Conservation (phyloP, 2,113 vertebrate genomes). For the Malurus elegans region DNA sequence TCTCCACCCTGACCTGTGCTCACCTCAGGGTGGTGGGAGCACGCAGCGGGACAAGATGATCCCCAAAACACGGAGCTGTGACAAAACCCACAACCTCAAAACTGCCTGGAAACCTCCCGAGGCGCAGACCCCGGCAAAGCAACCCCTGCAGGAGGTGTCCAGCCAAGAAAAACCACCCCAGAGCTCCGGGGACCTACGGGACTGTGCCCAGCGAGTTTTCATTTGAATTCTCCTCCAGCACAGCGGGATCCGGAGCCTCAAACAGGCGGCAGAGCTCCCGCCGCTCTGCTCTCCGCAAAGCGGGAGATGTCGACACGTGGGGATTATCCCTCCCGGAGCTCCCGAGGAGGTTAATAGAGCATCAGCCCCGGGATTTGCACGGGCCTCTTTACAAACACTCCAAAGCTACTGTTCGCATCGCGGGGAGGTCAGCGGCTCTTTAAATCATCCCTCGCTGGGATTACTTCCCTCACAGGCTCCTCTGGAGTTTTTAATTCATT, state of each 20-base stretch:
- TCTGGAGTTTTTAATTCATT: slow-evolving; percentile 47
- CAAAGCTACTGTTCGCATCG: neutral
- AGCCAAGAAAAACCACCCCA: fast-evolving
- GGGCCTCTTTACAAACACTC: neutral
- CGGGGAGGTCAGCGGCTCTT: slow-evolving; percentile 42
- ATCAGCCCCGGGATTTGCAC: neutral
- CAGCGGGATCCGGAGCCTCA: neutral
- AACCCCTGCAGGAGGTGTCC: neutral
- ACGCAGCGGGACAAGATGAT: fast-evolving
- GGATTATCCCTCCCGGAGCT: neutral
- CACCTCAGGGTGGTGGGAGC: fast-evolving
- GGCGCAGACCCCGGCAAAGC: neutral
- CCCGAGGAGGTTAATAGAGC: neutral
- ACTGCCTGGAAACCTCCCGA: fast-evolving
- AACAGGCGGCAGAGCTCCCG: neutral
- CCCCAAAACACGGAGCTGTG: neutral
- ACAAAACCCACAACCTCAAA: neutral
- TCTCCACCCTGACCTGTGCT: fast-evolving
- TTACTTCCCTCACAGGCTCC: neutral
- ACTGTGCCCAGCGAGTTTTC: fast-evolving
- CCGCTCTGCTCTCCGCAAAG: neutral
- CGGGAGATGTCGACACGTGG: neutral
- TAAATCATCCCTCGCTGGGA: slow-evolving; percentile 25
- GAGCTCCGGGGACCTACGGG: fast-evolving
- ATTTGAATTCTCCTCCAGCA: neutral